Base-by-base conservation (phyloP, 2,113 vertebrate genomes). In the Eclectus roratus region DNA sequence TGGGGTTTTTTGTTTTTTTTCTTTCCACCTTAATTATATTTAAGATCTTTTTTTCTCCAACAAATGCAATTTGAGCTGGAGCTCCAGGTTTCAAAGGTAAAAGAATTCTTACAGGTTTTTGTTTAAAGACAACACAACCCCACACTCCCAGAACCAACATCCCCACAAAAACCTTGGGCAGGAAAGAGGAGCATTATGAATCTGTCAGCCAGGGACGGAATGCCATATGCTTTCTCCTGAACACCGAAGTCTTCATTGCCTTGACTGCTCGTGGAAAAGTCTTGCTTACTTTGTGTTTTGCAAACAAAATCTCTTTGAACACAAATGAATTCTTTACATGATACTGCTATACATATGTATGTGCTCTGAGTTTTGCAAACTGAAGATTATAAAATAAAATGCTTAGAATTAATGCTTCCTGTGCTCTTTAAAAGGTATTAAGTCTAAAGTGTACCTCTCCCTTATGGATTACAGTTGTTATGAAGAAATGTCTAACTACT, bases 321-420 rank as follows among this genome's bases (percentile, higher is more conserved):
- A 10, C 56, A 12, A 2, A 37, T 28, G 25, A 11, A 7, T 87
- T 46, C 18, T 35, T 20, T 1, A 3, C 8, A 2, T 43, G 47
- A 5, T 13, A 1, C 3, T 56, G 50, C 19, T 61, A 0, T 18
- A 0, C 7, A 6, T 3, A 0, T 15, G 9, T 16, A 1, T 17
- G 27, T 78, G 13, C 60, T 55, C 44, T 7, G 72, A n/a, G 78
- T 9, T 58, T 56, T 41, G 10, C 60, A 24, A 27, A 21, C 3
- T 2, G 1, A 2, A 24, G 16, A 28, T 24, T 25, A 56, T 35
- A 39, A 37, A 2, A 3, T 21, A 1, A 18, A 31, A 9, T 1
- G 12, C 13, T 65, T 6, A 23, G 53, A 35, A 10, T 52, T 2
- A 0, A 6, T 3, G 13, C n/a, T 70, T 53, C 6, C 70, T 56